A percentile compares a stretch with the other conserved stretches of the same genome.
Evolutionary conservation across 2,888 invertebrate species (phyloP).

Genomic region (Adelphocoris suturalis): DNA sequence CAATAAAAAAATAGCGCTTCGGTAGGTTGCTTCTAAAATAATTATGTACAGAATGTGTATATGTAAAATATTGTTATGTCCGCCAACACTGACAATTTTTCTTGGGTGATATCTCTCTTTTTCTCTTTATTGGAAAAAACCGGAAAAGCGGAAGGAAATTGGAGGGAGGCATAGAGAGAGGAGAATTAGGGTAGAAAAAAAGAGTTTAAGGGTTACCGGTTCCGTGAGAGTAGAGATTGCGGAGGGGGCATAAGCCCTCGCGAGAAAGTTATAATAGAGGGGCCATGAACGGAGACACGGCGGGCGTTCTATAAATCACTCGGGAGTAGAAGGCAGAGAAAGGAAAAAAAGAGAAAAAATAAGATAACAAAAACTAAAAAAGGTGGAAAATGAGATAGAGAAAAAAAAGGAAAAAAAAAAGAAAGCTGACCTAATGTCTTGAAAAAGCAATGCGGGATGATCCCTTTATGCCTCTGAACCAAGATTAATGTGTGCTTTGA

Average conservation of each 20-base stretch:
- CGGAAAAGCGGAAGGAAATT: constrained; percentile 7
- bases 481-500: not conserved
- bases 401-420: not conserved
- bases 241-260: constrained; percentile 12
- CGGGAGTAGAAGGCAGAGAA: not conserved
- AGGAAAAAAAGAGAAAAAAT: not conserved
- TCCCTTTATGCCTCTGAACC: not conserved
- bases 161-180: not conserved
- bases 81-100: not conserved
- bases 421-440: not conserved
- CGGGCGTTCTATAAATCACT: constrained; percentile 32
- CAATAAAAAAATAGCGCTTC: no score
- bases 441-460: no score
- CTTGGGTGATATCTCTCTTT: not conserved
- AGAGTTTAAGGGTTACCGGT: not conserved
- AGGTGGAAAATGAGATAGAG: constrained; percentile 23
- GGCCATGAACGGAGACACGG: constrained; percentile 32
- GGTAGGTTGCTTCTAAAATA: no score
- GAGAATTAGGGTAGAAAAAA: constrained; percentile 25
- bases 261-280: constrained; percentile 39
- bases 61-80: no score
- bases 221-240: not conserved
- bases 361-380: constrained; percentile 1
- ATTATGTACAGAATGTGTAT: no score
- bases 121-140: constrained; percentile 16